Conservation (phyloP, 2,888 invertebrate species). For the Cepaea hortensis region DNA sequence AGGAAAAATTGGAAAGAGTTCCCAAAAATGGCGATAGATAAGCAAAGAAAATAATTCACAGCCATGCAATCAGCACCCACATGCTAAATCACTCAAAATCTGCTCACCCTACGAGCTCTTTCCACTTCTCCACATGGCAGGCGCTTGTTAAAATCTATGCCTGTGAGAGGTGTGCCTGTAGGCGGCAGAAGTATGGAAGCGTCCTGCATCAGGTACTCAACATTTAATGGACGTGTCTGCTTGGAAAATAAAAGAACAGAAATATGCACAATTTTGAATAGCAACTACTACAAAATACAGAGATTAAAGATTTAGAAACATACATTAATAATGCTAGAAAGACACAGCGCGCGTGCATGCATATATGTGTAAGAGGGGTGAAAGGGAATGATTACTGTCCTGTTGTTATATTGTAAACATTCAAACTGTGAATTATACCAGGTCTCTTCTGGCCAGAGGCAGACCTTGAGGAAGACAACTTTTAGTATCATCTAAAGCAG, state of each 20-base stretch:
- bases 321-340: background rate
- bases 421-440: no score
- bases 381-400: no score
- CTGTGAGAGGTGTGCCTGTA: conserved; percentile 95
- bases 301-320: no score
- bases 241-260: background rate
- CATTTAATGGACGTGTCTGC: conserved; percentile 77
- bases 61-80: background rate
- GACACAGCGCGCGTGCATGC: background rate
- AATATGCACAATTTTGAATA: background rate
- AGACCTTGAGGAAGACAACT: no score
- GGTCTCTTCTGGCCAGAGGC: no score
- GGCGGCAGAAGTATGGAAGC: conserved; percentile 95
- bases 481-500: no score
- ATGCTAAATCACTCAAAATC: background rate
- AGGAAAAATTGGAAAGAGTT: no score
- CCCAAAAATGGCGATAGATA: no score
- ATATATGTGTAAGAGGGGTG: no score
- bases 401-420: no score
- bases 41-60: background rate
- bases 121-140: conserved; percentile 95
- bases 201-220: conserved; percentile 97
- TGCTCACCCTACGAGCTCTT: conserved; percentile 77
- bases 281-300: no score
- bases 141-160: conserved; percentile 91